Evolutionary conservation across 2,888 invertebrate genomes (phyloP).

Genomic region (Myopa tessellatipennis): DNA sequence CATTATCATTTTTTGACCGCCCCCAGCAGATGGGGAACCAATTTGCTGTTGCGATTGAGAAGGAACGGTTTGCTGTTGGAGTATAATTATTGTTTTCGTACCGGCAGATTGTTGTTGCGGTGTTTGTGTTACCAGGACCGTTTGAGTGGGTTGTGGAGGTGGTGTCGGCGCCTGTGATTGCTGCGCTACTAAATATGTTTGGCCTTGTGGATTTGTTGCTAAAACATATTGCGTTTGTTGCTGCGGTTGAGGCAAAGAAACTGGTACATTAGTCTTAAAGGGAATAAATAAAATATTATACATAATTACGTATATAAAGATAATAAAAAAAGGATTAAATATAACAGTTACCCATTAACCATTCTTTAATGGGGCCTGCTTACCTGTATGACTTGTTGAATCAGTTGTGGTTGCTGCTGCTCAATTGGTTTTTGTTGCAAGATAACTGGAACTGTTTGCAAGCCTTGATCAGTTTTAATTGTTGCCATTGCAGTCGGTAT

Average conservation of each 20-base stretch:
- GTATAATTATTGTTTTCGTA: constrained; percentile 78
- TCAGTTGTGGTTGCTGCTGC: constrained; percentile 63
- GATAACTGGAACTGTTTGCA: constrained; percentile 67
- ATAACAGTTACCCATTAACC: too few species aligned
- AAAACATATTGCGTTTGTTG: constrained; percentile 67
- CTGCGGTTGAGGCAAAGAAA: constrained; percentile 40
- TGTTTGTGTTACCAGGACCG: constrained; percentile 76
- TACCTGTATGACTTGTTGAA: constrained; percentile 55
- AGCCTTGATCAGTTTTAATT: constrained; percentile 65
- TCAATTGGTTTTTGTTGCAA: constrained; percentile 61
- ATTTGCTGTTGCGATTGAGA: constrained; percentile 62
- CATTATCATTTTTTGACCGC: constrained; percentile 72
- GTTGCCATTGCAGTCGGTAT: constrained; percentile 64
- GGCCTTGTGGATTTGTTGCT: constrained; percentile 70
- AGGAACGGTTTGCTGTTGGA: constrained; percentile 71
- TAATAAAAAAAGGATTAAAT: too few species aligned
- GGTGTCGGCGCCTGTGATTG: constrained; percentile 66
- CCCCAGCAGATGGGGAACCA: constrained; percentile 57
- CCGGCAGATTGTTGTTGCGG: constrained; percentile 76
- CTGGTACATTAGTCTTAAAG: constrained; percentile 17
- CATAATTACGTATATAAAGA: too few species aligned
- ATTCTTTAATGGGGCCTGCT: not conserved
- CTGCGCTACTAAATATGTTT: constrained; percentile 76
- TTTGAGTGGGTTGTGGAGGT: constrained; percentile 68
- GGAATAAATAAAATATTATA: not conserved